These are phyloP conservation scores for Podarcis raffonei DNA, from an alignment of 2,113 vertebrate species.

Conservation along the genomic window DNA sequence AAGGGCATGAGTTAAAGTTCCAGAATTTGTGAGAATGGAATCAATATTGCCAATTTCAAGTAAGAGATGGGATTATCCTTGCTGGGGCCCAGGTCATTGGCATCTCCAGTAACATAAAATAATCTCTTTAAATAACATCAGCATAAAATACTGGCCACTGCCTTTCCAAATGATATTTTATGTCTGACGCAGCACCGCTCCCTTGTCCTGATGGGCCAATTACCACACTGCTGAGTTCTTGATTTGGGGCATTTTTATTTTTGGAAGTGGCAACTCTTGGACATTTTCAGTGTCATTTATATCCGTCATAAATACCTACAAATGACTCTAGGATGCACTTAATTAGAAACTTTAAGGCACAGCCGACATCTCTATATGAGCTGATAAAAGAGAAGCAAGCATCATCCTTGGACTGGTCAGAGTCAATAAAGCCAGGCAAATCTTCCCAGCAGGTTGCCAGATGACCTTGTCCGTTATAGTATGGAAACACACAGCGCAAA, in stretches of 20 bases:
- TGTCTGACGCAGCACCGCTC: neutral
- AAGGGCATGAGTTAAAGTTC: constrained; percentile 16
- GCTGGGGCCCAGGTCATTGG: neutral
- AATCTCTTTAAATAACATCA: constrained; percentile 27
- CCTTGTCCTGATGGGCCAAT: constrained; percentile 11
- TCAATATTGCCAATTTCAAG: neutral
- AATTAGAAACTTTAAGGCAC: constrained; percentile 6
- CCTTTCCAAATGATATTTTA: neutral
- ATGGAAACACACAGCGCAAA: neutral
- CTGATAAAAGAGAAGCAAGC: neutral
- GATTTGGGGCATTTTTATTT: constrained; percentile 23
- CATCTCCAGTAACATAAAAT: neutral
- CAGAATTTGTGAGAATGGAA: neutral
- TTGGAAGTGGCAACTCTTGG: neutral
- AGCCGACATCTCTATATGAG: neutral
- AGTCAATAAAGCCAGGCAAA: neutral
- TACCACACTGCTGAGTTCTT: constrained; percentile 3
- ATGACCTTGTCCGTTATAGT: neutral
- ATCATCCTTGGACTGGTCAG: neutral
- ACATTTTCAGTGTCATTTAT: constrained; percentile 29
- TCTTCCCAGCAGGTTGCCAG: neutral
- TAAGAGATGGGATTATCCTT: neutral
- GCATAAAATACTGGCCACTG: neutral
- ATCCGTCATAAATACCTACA: constrained; percentile 16
- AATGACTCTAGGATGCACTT: neutral